Percentiles rank a stretch among this genome's conserved stretches.
These are phyloP conservation scores for Spodoptera exigua DNA, from an alignment of 2,888 invertebrate species.

Conservation along the genomic window DNA sequence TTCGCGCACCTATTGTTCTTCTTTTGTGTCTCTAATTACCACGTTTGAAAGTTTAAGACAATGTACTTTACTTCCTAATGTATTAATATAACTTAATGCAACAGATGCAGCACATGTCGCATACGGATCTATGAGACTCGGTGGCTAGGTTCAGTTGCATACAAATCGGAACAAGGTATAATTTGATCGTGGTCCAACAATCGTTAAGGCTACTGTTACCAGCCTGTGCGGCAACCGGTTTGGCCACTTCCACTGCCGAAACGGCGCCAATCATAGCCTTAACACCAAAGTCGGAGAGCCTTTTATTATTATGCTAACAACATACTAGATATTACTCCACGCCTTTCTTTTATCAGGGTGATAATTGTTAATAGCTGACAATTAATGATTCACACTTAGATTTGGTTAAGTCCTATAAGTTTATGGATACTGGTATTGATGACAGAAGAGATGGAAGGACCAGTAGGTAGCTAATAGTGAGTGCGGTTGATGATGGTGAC, in stretches of 20 bases:
- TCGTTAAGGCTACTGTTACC: conserved; percentile 85
- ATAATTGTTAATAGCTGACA: conserved; percentile 1
- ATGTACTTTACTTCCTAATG: conserved; percentile 35
- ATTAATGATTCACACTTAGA: conserved; percentile 2
- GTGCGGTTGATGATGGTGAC: conserved; percentile 33
- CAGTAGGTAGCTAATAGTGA: conserved; percentile 23
- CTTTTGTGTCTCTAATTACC: too few relatives aligned
- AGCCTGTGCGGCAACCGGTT: conserved; percentile 77
- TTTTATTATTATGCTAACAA: conserved; percentile 50
- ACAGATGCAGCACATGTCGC: conserved; percentile 41
- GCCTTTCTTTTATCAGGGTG: conserved; percentile 23
- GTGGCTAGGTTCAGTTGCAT: conserved; percentile 52
- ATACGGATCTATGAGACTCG: conserved; percentile 26
- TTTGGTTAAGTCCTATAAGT: conserved; percentile 1
- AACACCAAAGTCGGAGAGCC: conserved; percentile 66
- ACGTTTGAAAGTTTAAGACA: conserved; percentile 20
- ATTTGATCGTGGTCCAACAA: conserved; percentile 80
- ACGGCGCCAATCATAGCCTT: conserved; percentile 77
- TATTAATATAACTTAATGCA: conserved; percentile 37
- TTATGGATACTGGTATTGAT: neutral
- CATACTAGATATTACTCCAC: conserved; percentile 38
- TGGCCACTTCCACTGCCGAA: conserved; percentile 76
- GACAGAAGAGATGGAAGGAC: conserved; percentile 15
- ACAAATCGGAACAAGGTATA: conserved; percentile 75
- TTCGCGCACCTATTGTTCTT: too few relatives aligned